phyloP scores from a whole-genome alignment of 2,888 invertebrate species.

The Eutolmus rufibarbis region DNA sequence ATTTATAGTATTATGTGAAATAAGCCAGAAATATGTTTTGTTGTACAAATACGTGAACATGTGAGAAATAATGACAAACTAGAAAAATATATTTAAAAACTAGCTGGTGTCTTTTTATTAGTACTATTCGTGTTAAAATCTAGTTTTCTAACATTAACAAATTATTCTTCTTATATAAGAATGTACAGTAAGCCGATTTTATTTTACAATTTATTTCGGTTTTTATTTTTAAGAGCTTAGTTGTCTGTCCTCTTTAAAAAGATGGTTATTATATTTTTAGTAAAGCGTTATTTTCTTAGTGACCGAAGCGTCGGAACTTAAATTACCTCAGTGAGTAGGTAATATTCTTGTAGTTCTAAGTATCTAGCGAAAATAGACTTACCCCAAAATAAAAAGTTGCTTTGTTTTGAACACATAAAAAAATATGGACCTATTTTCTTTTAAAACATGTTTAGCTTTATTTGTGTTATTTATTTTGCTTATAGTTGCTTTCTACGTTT shows the following conservation, averaged over 20 bases:
- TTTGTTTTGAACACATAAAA: background rate
- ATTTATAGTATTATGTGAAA: background rate
- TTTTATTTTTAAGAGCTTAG: background rate
- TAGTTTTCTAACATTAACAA: background rate
- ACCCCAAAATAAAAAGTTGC: background rate
- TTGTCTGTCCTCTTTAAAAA: background rate
- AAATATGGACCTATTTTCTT: background rate
- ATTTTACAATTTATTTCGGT: background rate
- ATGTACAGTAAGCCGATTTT: background rate
- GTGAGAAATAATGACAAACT: conserved; percentile 2
- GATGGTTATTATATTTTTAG: background rate
- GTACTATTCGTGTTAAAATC: background rate
- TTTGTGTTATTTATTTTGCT: conserved; percentile 15
- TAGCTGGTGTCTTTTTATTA: background rate
- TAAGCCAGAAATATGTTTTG: background rate
- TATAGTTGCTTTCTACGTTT: conserved; percentile 32
- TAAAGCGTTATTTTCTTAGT: background rate
- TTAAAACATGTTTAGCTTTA: background rate
- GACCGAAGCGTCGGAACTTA: background rate
- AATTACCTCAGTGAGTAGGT: background rate
- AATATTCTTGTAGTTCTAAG: background rate
- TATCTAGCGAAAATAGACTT: background rate
- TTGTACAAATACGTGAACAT: background rate
- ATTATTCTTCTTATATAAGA: background rate
- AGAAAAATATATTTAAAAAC: conserved; percentile 19